Evolutionary conservation across 2,797 vertebrate genomes (phyloP).

Genomic region (Heterohyrax brucei): DNA sequence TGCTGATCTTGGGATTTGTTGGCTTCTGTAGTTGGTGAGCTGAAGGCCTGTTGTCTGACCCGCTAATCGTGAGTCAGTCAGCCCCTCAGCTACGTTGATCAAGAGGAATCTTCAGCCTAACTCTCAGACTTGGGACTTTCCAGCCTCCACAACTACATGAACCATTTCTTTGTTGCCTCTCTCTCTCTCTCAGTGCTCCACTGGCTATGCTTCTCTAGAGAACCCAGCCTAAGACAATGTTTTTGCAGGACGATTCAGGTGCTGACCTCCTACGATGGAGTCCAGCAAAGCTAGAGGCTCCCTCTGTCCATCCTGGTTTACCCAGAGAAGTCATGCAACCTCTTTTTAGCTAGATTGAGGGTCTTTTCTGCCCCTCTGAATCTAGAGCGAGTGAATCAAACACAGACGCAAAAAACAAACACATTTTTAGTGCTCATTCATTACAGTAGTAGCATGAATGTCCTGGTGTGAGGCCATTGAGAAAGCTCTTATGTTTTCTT

Average conservation of each 20-base stretch:
- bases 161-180: no score
- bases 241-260: conserved; percentile 12
- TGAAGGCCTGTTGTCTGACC: no score
- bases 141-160: no score
- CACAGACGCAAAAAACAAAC: neutral
- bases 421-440: neutral
- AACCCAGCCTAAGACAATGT: no score
- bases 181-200: no score
- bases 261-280: neutral
- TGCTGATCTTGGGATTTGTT: no score
- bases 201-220: no score
- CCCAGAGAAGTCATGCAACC: neutral
- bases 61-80: no score
- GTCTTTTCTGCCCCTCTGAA: neutral
- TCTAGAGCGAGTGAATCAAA: conserved; percentile 17
- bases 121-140: no score
- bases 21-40: no score
- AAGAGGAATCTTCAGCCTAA: no score
- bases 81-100: no score
- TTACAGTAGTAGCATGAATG: neutral
- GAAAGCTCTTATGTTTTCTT: neutral
- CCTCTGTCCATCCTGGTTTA: neutral
- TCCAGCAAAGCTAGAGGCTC: neutral
- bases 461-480: neutral
- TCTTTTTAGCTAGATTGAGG: neutral